These are phyloP conservation scores for Bombus confusus DNA, from an alignment of 1,140 invertebrate species.

Conservation along the genomic window DNA sequence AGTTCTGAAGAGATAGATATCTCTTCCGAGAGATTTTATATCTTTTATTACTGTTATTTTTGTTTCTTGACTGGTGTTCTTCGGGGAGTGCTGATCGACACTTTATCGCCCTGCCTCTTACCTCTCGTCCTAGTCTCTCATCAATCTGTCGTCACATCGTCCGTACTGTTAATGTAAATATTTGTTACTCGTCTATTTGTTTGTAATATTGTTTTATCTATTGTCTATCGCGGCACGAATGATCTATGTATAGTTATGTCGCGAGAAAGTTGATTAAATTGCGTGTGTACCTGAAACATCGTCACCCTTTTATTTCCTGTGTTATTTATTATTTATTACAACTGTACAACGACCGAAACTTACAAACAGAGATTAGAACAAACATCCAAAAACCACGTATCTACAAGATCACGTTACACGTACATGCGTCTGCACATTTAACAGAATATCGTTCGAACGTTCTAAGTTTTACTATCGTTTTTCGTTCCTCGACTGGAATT, in stretches of 20 bases:
- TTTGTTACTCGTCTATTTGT: constrained; percentile 43
- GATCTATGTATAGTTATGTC: constrained; percentile 25
- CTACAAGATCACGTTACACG: background rate
- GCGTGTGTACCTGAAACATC: constrained; percentile 44
- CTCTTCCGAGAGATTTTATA: background rate
- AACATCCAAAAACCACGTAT: background rate
- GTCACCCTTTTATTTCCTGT: background rate
- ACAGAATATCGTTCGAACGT: background rate
- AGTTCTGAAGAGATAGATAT: background rate
- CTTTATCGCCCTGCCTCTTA: constrained; percentile 36
- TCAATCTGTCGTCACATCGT: constrained; percentile 30
- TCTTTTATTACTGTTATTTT: constrained; percentile 1
- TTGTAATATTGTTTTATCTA: constrained; percentile 28
- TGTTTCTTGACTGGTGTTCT: constrained; percentile 20
- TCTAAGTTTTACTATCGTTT: background rate
- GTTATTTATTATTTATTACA: background rate
- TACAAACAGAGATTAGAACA: no score
- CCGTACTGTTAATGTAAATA: constrained; percentile 55
- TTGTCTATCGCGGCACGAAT: constrained; percentile 33
- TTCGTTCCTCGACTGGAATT: background rate
- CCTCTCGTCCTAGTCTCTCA: constrained; percentile 60
- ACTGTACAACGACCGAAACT: background rate
- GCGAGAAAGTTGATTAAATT: constrained; percentile 43
- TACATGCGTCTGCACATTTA: background rate
- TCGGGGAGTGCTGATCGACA: constrained; percentile 1